Evolutionary conservation across 2,888 invertebrate species (phyloP).

Genomic region (Athalia circularis): DNA sequence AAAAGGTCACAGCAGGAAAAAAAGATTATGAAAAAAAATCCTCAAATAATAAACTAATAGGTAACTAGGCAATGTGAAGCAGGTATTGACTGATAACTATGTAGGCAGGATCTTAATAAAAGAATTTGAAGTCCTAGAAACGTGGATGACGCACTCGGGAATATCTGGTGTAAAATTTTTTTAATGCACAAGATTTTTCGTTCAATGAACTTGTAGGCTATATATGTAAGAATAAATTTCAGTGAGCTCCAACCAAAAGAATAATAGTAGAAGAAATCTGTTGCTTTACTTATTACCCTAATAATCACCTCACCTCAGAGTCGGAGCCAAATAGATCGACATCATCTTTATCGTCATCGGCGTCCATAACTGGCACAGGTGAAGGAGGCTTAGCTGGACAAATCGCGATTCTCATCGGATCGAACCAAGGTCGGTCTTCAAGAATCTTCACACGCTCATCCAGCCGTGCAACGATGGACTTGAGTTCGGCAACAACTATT

Average conservation of each 20-base stretch:
- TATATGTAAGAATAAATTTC: not conserved
- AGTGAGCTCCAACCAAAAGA: constrained; percentile 24
- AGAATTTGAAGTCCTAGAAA: not conserved
- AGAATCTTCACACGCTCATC: constrained; percentile 69
- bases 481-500: constrained; percentile 68
- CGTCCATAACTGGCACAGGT: constrained; percentile 60
- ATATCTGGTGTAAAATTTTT: constrained; percentile 43
- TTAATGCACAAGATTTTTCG: constrained; percentile 25
- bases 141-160: constrained; percentile 41
- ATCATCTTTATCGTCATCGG: constrained; percentile 82
- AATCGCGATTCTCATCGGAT: constrained; percentile 63
- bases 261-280: constrained; percentile 26
- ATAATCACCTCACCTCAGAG: constrained; percentile 77
- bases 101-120: not conserved
- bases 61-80: too few species aligned
- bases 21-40: not conserved
- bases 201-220: too few species aligned
- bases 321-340: constrained; percentile 90
- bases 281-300: not conserved
- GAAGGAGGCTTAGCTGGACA: constrained; percentile 66
- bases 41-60: too few species aligned
- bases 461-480: constrained; percentile 65
- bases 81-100: not conserved
- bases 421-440: constrained; percentile 58
- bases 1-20: constrained; percentile 18